phyloP scores from a whole-genome alignment of 2,888 invertebrate species.

The Lepetodrilus schrolli region DNA sequence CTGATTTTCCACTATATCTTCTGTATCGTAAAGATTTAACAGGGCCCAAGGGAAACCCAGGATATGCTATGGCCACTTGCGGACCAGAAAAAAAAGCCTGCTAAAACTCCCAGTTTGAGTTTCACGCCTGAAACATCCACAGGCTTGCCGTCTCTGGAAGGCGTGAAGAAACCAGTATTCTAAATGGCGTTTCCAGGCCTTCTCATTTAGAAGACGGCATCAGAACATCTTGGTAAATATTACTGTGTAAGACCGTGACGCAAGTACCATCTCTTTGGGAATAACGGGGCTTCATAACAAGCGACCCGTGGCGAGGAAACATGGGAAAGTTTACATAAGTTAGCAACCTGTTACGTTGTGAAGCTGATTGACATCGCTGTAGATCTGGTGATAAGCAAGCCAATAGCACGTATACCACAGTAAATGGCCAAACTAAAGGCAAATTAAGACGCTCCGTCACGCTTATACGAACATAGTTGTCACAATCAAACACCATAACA shows the following conservation, averaged over 20 bases:
- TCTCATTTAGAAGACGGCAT: not conserved
- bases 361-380: not conserved
- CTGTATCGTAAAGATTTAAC: slow-evolving; percentile 28
- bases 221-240: not conserved
- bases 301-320: slow-evolving; percentile 1
- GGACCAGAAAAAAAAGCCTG: not conserved
- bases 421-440: not conserved
- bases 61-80: not conserved
- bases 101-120: slow-evolving; percentile 3
- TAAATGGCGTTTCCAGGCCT: not conserved
- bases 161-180: too few species aligned
- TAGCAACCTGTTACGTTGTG: slow-evolving; percentile 12
- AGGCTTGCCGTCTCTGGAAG: not conserved
- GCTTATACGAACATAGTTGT: not conserved
- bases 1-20: slow-evolving; percentile 3
- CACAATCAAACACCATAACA: slow-evolving; percentile 1
- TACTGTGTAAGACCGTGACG: not conserved
- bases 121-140: slow-evolving; percentile 19
- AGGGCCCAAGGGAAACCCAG: not conserved
- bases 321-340: slow-evolving; percentile 28
- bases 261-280: not conserved
- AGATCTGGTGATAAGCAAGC: slow-evolving; percentile 6
- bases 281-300: not conserved
- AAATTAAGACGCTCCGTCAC: not conserved
- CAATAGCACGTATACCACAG: not conserved